Evolutionary conservation across 2,888 invertebrate genomes (phyloP).

Genomic region (Mechanitis messenoides): DNA sequence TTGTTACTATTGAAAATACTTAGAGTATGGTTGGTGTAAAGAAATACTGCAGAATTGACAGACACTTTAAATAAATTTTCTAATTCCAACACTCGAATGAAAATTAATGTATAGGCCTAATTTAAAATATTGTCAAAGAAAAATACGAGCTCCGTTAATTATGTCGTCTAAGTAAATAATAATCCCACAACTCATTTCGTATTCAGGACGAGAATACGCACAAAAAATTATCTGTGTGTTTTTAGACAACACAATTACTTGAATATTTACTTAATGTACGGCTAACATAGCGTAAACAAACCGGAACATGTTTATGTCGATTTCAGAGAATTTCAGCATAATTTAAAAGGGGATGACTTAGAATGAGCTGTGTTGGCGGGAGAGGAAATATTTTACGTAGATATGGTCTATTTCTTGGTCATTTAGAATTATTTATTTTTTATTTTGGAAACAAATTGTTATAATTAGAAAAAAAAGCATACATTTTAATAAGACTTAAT

Average conservation of each 20-base stretch:
- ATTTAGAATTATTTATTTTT: too few species aligned
- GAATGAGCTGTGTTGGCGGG: not conserved
- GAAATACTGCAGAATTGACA: not conserved
- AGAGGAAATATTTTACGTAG: not conserved
- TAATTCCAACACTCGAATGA: not conserved
- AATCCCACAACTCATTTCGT: constrained; percentile 66
- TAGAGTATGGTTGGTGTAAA: too few species aligned
- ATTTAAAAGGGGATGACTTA: not conserved
- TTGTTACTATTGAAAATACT: too few species aligned
- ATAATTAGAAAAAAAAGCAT: too few species aligned
- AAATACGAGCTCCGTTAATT: constrained; percentile 62
- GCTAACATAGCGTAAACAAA: constrained; percentile 46
- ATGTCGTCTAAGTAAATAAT: constrained; percentile 70
- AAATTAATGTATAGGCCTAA: constrained; percentile 10
- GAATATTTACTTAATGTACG: constrained; percentile 63
- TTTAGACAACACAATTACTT: constrained; percentile 68
- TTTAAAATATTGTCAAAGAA: constrained; percentile 46
- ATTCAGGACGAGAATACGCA: constrained; percentile 56
- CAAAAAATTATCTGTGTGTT: constrained; percentile 62
- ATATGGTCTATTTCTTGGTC: too few species aligned
- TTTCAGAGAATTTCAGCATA: constrained; percentile 4
- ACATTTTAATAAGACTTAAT: too few species aligned
- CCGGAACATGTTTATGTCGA: constrained; percentile 39
- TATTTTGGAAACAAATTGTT: too few species aligned
- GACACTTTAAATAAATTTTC: not conserved